phyloP scores from a whole-genome alignment of 2,113 vertebrate genomes.

The Thomomys bottae region DNA sequence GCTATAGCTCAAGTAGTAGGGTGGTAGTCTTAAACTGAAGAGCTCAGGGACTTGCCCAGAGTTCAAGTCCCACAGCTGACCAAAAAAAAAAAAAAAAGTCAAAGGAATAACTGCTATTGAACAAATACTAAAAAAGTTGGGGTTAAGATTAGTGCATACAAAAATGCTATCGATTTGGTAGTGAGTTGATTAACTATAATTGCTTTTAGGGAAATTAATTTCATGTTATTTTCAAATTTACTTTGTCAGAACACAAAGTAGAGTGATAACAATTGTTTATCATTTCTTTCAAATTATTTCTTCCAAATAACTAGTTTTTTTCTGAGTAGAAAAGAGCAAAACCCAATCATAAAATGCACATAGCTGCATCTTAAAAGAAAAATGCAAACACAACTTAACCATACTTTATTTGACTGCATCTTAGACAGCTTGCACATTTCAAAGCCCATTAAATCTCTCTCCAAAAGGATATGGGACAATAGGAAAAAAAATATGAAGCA shows the following conservation, averaged over 20 bases:
- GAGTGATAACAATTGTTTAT: background rate
- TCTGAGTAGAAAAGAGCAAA: conserved; percentile 65
- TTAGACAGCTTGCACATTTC: conserved; percentile 89
- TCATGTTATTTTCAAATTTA: conserved; percentile 57
- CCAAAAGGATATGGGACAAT: conserved; percentile 84
- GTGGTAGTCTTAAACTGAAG: too few species aligned
- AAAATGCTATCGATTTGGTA: conserved; percentile 10
- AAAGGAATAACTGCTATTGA: conserved; percentile 29
- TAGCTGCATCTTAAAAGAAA: conserved; percentile 84
- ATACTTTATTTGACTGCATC: conserved; percentile 90
- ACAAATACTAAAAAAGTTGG: conserved; percentile 8
- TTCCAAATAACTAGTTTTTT: conserved; percentile 9
- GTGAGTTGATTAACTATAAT: conserved; percentile 2
- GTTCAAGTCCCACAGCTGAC: too few species aligned
- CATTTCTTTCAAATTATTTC: background rate
- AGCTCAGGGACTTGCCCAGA: too few species aligned
- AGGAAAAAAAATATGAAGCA: conserved; percentile 84
- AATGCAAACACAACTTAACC: conserved; percentile 88
- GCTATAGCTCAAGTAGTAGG: too few species aligned
- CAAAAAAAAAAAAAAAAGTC: background rate
- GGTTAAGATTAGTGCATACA: conserved; percentile 2
- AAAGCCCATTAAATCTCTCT: conserved; percentile 86
- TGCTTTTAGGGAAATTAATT: conserved; percentile 55
- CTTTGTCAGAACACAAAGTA: conserved; percentile 62
- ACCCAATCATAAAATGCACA: conserved; percentile 75